phyloP scores from a whole-genome alignment of 2,113 vertebrate species.

The Microcebus tavaratra region DNA sequence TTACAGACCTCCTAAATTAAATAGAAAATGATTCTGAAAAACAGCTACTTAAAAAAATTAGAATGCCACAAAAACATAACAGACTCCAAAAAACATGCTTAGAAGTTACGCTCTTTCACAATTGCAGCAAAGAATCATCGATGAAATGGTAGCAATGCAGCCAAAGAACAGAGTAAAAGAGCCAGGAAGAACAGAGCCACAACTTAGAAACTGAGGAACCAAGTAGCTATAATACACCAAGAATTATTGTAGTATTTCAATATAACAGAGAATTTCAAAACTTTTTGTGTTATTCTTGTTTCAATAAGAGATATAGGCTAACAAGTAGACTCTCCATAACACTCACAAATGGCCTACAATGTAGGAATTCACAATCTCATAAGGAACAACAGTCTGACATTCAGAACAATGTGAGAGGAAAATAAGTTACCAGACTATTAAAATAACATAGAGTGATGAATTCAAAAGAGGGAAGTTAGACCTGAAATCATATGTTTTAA shows the following conservation, averaged over 20 bases:
- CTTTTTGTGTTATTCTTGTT: background rate
- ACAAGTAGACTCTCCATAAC: background rate
- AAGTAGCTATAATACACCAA: background rate
- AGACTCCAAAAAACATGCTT: background rate
- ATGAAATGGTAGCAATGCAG: background rate
- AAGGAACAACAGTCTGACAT: background rate
- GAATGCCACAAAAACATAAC: constrained; percentile 3
- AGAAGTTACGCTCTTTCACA: background rate
- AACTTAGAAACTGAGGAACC: background rate
- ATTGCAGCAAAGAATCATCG: background rate
- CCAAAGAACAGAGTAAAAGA: background rate
- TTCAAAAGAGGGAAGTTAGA: background rate
- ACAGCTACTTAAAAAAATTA: constrained; percentile 41
- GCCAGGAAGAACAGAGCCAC: background rate
- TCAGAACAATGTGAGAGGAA: background rate
- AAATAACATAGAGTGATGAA: background rate
- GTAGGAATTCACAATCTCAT: background rate
- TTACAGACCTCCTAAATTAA: constrained; percentile 44
- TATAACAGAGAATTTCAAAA: background rate
- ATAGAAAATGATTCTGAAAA: constrained; percentile 61
- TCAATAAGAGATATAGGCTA: background rate
- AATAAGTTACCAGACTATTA: background rate
- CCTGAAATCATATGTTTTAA: background rate
- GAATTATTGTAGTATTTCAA: background rate
- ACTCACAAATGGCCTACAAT: background rate